These are phyloP conservation scores for Erpornis zantholeuca DNA, from an alignment of 2,113 vertebrate species.

Conservation along the genomic window DNA sequence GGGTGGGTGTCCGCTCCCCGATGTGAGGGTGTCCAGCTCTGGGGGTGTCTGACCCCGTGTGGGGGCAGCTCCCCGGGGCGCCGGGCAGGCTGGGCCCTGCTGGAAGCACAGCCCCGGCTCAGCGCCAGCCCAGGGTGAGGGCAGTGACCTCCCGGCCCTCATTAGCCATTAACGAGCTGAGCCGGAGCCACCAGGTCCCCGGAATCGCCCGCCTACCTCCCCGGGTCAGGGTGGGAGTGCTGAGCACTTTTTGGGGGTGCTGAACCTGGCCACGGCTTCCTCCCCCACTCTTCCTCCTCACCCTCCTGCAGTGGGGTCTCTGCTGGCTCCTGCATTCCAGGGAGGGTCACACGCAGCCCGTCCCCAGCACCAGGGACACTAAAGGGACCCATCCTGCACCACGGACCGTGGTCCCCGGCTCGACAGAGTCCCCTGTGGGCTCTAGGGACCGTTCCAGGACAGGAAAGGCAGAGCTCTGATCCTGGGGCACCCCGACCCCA, in stretches of 20 bases:
- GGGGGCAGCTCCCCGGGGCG: not conserved
- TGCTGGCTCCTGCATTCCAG: not conserved
- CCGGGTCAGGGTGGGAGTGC: not conserved
- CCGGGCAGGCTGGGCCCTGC: not conserved
- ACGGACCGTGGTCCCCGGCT: not conserved
- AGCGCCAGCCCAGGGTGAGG: not conserved
- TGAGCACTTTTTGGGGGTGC: not conserved
- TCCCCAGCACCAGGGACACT: not conserved
- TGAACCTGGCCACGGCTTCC: not conserved
- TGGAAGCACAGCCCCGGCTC: rapidly evolving
- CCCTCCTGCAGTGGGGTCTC: rapidly evolving
- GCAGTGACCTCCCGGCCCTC: not conserved
- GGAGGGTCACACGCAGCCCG: not conserved
- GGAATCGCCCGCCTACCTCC: rapidly evolving
- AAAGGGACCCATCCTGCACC: not conserved
- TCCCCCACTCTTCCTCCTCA: not conserved
- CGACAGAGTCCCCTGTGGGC: rapidly evolving
- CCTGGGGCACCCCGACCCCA: not conserved
- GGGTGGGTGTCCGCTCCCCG: not conserved
- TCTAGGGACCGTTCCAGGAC: not conserved
- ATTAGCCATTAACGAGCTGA: not conserved
- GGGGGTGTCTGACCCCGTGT: rapidly evolving
- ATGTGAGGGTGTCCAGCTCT: not conserved
- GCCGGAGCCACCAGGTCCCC: not conserved
- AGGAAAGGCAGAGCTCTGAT: not conserved